Evolutionary conservation across 2,888 invertebrate species (phyloP), one percentile per base, ranked within the genome.

Genomic region (Yponomeuta sedellus): DNA sequence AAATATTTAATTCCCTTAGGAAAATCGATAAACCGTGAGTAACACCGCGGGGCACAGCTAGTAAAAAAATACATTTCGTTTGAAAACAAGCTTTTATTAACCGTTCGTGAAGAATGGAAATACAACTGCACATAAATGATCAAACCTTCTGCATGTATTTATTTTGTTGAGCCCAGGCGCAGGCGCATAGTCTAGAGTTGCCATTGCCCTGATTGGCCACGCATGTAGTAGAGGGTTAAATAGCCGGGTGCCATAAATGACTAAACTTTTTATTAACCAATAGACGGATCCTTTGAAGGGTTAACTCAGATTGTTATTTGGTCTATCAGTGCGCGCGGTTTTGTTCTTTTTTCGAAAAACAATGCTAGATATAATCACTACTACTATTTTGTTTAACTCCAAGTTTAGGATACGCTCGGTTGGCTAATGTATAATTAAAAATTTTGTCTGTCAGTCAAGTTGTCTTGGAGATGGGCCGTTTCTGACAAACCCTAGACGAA

Each of bases 371-470:
- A 52, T 52, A 52, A 52, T 52, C 16, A 52, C 44, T 52, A 52
- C 44, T 10, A 52, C 44, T 52, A 52, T 52, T 52, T 52, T 52
- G 44, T 52, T 52, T 52, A 52, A 52, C 16, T 12, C 8, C 16
- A 12, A 16, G 44, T 40, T 28, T 28, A 34, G n/a, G 34, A 39
- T 68, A 75, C 68, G 72, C 73, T 69, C 28, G 19, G 58, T 44
- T 66, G 28, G 64, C 62, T 67, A 79, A 80, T 81, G 80, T 86
- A 75, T 83, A 86, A 88, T 88, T 88, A 89, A 83, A 82, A 79
- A 78, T 80, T 78, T 76, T 71, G 78, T 86, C 76, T 78, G 85
- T 85, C 88, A 77, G 83, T 89, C 89, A 88, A 85, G 85, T 85
- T 81, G 87, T 88, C 85, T 73, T 76, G 77, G 81, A 77, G 86